Conservation (phyloP, 2,113 vertebrate species). For the Rhinolophus ferrumequinum region DNA sequence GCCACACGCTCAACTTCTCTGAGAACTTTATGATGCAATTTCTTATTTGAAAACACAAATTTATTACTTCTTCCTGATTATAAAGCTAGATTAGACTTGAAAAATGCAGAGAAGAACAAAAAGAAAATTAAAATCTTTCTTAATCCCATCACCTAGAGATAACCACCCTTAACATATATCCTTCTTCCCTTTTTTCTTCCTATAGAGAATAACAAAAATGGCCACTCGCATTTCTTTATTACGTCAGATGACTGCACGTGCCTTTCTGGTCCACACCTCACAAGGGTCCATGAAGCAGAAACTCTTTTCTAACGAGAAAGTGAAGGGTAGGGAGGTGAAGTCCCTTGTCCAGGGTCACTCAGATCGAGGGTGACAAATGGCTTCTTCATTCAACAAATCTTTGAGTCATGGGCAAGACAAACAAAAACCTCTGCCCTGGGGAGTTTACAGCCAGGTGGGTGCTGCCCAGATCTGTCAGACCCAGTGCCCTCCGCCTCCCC, state of each 20-base stretch:
- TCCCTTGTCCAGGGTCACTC: neutral
- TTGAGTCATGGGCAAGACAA: neutral
- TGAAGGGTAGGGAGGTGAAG: neutral
- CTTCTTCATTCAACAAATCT: neutral
- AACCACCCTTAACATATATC: neutral
- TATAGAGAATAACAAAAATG: neutral
- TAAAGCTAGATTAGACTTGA: constrained; percentile 1
- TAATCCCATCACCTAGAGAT: neutral
- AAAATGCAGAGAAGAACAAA: neutral
- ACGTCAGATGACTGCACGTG: accelerated
- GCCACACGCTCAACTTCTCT: neutral
- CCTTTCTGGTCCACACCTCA: neutral
- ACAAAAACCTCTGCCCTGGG: neutral
- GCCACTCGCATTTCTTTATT: neutral
- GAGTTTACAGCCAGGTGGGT: too few species aligned
- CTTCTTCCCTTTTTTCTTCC: neutral
- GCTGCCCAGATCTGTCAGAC: neutral
- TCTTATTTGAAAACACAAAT: neutral
- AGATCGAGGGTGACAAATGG: neutral
- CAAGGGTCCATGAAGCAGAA: accelerated
- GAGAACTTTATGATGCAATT: neutral
- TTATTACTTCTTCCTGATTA: neutral
- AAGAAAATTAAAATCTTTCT: neutral
- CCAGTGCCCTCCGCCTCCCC: neutral
- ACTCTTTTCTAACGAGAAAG: neutral